Percentiles rank a stretch among this genome's conserved stretches.
phyloP scores from a whole-genome alignment of 1,140 invertebrate species.

The Apis dorsata region DNA sequence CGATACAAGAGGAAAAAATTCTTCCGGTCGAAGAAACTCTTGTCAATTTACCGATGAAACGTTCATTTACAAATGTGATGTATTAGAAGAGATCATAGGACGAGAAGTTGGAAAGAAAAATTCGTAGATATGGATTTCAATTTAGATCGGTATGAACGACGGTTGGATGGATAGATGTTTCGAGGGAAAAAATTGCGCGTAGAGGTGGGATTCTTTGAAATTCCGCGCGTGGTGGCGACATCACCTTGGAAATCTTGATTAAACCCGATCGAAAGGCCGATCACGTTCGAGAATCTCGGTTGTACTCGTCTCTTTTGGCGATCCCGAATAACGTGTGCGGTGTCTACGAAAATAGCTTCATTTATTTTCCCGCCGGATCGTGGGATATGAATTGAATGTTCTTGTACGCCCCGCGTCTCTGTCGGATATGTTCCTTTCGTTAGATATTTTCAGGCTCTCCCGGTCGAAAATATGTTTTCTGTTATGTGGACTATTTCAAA shows the following conservation, averaged over 20 bases:
- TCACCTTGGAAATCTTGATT: conserved; percentile 40
- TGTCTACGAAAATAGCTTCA: conserved; percentile 48
- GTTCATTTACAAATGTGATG: too few species aligned
- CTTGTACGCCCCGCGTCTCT: background rate
- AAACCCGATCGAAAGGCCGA: conserved; percentile 26
- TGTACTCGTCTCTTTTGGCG: conserved; percentile 29
- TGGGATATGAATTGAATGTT: conserved; percentile 34
- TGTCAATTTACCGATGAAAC: too few species aligned
- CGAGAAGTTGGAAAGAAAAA: too few species aligned
- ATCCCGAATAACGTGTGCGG: conserved; percentile 12
- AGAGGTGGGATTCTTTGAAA: conserved; percentile 14
- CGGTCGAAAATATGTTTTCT: conserved; percentile 5
- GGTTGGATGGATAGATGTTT: background rate
- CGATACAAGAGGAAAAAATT: too few species aligned
- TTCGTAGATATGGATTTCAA: too few species aligned
- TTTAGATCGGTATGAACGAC: too few species aligned
- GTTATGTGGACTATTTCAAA: background rate
- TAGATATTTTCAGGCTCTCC: background rate
- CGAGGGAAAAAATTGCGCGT: background rate
- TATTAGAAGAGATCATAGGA: too few species aligned
- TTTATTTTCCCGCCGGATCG: conserved; percentile 40
- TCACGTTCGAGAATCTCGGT: conserved; percentile 41
- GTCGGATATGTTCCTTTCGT: conserved; percentile 4
- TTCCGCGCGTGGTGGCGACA: conserved; percentile 11
- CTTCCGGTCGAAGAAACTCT: too few species aligned